Conservation (phyloP, 2,113 vertebrate genomes). For the Brachyhypopomus gauderio region DNA sequence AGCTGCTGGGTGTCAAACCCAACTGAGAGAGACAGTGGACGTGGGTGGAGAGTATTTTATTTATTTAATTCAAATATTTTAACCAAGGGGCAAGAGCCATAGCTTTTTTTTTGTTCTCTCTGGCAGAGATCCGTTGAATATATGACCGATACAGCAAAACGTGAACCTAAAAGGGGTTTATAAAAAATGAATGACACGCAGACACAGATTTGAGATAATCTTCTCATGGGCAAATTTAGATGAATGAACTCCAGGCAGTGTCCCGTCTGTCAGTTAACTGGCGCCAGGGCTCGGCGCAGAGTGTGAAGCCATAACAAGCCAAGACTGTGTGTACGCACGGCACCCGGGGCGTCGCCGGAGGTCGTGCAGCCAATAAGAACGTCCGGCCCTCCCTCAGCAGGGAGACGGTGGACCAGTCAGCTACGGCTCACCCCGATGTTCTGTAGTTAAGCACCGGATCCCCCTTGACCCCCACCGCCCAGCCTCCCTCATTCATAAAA, state of each 20-base stretch:
- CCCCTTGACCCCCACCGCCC: neutral
- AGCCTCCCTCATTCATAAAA: constrained; percentile 53
- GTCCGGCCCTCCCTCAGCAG: neutral
- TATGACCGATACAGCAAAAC: neutral
- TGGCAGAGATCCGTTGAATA: too few species aligned
- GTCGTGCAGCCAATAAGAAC: neutral
- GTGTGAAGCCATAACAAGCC: constrained; percentile 54
- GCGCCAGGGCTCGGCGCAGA: constrained; percentile 47
- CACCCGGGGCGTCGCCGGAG: constrained; percentile 15
- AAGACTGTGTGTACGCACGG: constrained; percentile 25
- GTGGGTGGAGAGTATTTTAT: neutral
- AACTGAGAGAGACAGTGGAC: neutral
- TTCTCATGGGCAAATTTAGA: constrained; percentile 23
- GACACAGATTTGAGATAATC: constrained; percentile 23
- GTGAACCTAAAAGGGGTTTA: neutral
- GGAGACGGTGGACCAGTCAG: neutral
- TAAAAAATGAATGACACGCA: constrained; percentile 22
- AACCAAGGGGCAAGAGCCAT: too few species aligned
- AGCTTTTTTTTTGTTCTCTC: neutral
- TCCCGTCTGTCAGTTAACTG: constrained; percentile 43
- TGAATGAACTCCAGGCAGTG: constrained; percentile 33
- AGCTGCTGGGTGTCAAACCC: neutral
- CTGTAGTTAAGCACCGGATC: neutral
- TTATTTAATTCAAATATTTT: too few species aligned
- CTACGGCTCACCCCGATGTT: neutral